A percentile compares a stretch with the other conserved stretches of the same genome.
Evolutionary conservation across 2,797 vertebrate genomes (phyloP).

Genomic region (Acanthis flammea): DNA sequence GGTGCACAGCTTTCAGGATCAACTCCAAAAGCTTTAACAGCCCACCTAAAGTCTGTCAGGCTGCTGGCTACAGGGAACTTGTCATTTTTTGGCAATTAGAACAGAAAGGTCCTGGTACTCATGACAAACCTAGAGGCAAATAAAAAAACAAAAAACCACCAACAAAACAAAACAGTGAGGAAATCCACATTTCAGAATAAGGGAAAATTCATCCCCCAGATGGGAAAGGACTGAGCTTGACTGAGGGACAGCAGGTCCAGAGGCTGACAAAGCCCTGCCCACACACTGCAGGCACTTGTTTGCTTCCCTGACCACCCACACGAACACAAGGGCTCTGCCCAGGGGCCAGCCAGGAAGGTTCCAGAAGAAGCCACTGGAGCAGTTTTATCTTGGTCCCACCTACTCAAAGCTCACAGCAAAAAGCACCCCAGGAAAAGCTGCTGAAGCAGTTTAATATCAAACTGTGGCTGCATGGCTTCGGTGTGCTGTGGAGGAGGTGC

Average conservation of each 20-base stretch:
- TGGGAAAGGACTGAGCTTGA: not conserved
- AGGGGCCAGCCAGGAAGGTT: not conserved
- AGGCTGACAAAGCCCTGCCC: not conserved
- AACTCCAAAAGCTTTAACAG: constrained; percentile 23
- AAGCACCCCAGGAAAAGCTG: not conserved
- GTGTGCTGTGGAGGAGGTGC: not conserved
- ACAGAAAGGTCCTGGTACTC: constrained; percentile 1
- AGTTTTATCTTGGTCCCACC: not conserved
- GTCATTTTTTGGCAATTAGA: constrained; percentile 31
- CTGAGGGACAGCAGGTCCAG: not conserved
- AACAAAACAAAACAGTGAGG: not conserved
- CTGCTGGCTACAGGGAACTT: not conserved
- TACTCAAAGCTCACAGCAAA: not conserved
- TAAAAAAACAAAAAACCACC: not conserved
- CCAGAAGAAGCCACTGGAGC: not conserved
- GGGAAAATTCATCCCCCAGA: not conserved
- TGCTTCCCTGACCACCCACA: not conserved
- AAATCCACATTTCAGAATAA: not conserved
- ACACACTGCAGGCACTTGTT: not conserved
- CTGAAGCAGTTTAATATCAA: not conserved
- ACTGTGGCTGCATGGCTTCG: not conserved
- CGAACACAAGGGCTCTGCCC: not conserved
- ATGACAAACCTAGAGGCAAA: not conserved
- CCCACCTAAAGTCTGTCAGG: constrained; percentile 60
- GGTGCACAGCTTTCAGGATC: not conserved